These are phyloP conservation scores for Lethrus apterus DNA, from an alignment of 1,140 invertebrate species.

Conservation along the genomic window DNA sequence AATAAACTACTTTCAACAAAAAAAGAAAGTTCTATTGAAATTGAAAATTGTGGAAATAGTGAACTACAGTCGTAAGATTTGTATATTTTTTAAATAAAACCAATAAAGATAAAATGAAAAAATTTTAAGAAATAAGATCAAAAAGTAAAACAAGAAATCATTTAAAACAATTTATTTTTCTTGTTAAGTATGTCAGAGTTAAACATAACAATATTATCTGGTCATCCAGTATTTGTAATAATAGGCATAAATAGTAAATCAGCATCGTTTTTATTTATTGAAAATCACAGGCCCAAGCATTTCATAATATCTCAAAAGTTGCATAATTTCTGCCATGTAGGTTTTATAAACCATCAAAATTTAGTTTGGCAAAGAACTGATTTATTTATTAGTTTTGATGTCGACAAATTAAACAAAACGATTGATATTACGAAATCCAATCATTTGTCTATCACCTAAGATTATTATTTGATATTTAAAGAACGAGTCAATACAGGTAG, in stretches of 20 bases:
- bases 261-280: slow-evolving; percentile 21
- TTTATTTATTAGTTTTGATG: slow-evolving; percentile 9
- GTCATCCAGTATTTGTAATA: slow-evolving; percentile 13
- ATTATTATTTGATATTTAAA: not conserved
- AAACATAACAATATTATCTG: slow-evolving; percentile 32
- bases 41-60: not conserved
- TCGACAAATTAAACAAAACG: too few species aligned
- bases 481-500: not conserved
- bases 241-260: slow-evolving; percentile 20
- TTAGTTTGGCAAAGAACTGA: not conserved
- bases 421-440: not conserved
- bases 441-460: not conserved
- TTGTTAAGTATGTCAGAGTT: slow-evolving; percentile 29
- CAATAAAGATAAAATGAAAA: not conserved
- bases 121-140: not conserved
- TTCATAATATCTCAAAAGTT: slow-evolving; percentile 12
- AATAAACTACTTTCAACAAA: not conserved
- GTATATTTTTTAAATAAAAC: not conserved
- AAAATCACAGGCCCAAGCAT: slow-evolving; percentile 30
- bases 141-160: not conserved
- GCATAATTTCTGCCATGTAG: slow-evolving; percentile 1
- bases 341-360: not conserved
- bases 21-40: not conserved
- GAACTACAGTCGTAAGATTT: not conserved
- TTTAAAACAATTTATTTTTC: slow-evolving; percentile 30